Evolutionary conservation across 2,888 invertebrate genomes (phyloP).

Genomic region (Azorinus chamasolen): DNA sequence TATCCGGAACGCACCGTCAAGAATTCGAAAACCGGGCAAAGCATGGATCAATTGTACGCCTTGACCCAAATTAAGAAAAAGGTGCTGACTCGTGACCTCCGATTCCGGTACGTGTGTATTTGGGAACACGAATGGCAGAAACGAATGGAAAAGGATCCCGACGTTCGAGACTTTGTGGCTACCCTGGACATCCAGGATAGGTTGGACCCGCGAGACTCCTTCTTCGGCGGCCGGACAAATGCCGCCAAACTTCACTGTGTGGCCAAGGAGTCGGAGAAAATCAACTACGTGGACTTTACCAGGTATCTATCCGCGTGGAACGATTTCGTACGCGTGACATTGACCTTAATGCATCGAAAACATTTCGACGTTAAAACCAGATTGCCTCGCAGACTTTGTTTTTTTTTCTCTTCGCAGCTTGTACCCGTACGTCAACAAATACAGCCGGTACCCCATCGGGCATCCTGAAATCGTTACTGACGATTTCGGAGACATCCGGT

Average conservation of each 20-base stretch:
- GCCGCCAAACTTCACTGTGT: slow-evolving; percentile 63
- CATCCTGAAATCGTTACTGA: slow-evolving; percentile 67
- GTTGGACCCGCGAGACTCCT: slow-evolving; percentile 70
- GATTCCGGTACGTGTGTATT: slow-evolving; percentile 19
- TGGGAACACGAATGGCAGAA: slow-evolving; percentile 30
- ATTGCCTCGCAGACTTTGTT: too few relatives aligned
- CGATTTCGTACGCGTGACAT: too few relatives aligned
- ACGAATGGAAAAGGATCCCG: slow-evolving; percentile 10
- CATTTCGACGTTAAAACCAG: too few relatives aligned
- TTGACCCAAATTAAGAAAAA: slow-evolving; percentile 23
- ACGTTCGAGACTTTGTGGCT: slow-evolving; percentile 3
- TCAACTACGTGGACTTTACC: slow-evolving; percentile 68
- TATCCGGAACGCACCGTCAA: slow-evolving; percentile 8
- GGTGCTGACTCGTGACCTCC: slow-evolving; percentile 2
- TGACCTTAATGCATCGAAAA: too few relatives aligned
- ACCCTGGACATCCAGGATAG: slow-evolving; percentile 35
- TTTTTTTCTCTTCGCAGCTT: slow-evolving; percentile 30
- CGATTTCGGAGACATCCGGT: slow-evolving; percentile 46
- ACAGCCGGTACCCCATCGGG: slow-evolving; percentile 64
- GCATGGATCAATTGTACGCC: slow-evolving; percentile 3
- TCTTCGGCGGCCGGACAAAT: slow-evolving; percentile 74
- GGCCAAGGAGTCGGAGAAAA: slow-evolving; percentile 42
- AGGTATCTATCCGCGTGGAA: too few relatives aligned
- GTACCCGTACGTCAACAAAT: slow-evolving; percentile 75
- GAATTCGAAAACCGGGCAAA: slow-evolving; percentile 11